Conservation (phyloP, 1,140 invertebrate species). For the Plectrocnemia conspersa region DNA sequence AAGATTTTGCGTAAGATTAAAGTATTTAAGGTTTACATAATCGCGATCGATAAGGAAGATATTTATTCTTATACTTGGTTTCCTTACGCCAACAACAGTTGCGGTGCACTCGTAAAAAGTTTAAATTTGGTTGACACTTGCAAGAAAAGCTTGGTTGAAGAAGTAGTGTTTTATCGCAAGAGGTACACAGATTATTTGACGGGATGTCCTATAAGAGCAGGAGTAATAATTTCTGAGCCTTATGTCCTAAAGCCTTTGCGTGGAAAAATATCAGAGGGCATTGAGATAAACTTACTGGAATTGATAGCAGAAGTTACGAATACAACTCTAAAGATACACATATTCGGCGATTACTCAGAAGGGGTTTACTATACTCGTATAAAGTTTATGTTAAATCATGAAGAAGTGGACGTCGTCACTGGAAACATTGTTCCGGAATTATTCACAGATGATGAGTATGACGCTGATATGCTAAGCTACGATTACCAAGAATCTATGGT, state of each 20-base stretch:
- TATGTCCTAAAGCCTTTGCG: conserved; percentile 10
- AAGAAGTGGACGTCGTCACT: conserved; percentile 21
- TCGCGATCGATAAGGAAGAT: neutral
- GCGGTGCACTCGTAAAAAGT: conserved; percentile 7
- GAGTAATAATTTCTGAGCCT: conserved; percentile 11
- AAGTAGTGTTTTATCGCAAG: neutral
- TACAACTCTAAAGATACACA: neutral
- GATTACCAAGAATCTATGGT: conserved; percentile 21
- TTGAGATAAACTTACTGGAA: conserved; percentile 17
- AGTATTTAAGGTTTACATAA: conserved; percentile 18
- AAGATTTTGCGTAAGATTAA: conserved; percentile 4
- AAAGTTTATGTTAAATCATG: neutral
- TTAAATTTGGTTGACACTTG: conserved; percentile 14
- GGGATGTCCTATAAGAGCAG: conserved; percentile 13
- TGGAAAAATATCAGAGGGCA: conserved; percentile 11
- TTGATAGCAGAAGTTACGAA: neutral
- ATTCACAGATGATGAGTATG: neutral
- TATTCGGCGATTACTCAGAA: neutral
- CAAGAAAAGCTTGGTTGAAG: neutral
- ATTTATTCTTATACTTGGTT: conserved; percentile 17
- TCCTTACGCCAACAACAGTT: conserved; percentile 8
- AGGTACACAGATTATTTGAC: conserved; percentile 14
- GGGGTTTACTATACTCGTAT: neutral
- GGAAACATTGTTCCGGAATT: conserved; percentile 21
- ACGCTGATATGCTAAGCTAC: conserved; percentile 12